A percentile compares a stretch with the other conserved stretches of the same genome.
These are phyloP conservation scores for Helostoma temminkii DNA, from an alignment of 2,797 vertebrate genomes.

Conservation along the genomic window DNA sequence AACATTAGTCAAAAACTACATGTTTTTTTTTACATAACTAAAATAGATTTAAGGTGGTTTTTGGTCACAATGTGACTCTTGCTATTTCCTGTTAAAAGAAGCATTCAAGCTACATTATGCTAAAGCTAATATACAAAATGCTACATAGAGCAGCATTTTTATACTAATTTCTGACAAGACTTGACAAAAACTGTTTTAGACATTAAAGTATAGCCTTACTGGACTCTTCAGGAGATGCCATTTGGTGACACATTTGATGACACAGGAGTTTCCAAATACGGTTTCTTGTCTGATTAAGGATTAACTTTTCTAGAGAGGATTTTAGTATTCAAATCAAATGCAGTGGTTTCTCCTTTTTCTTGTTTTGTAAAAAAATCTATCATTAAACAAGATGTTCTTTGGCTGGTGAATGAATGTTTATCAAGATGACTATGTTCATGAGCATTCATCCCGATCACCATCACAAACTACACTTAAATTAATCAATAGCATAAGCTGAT, in stretches of 20 bases:
- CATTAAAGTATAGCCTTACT: too few species aligned
- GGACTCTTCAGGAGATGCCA: too few species aligned
- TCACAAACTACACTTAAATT: conserved; percentile 4
- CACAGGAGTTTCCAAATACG: too few species aligned
- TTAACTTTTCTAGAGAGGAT: neutral
- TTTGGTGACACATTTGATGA: too few species aligned
- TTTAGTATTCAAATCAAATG: neutral
- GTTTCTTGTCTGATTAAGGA: too few species aligned
- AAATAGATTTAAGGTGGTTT: too few species aligned
- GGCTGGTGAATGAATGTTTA: neutral
- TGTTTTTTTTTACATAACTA: too few species aligned
- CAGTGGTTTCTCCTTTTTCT: neutral
- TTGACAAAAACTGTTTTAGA: too few species aligned
- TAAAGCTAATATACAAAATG: too few species aligned
- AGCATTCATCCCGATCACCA: neutral
- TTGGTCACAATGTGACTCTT: neutral
- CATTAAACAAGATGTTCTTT: neutral
- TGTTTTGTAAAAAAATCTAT: neutral
- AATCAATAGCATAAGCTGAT: conserved; percentile 1
- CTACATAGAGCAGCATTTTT: neutral
- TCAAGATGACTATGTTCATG: neutral
- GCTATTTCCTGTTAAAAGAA: neutral
- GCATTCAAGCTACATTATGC: conserved; percentile 2
- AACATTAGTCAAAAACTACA: too few species aligned
- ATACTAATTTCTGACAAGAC: neutral